Base-by-base conservation (phyloP, 2,113 vertebrate species). In the Erythrolamprus reginae region DNA sequence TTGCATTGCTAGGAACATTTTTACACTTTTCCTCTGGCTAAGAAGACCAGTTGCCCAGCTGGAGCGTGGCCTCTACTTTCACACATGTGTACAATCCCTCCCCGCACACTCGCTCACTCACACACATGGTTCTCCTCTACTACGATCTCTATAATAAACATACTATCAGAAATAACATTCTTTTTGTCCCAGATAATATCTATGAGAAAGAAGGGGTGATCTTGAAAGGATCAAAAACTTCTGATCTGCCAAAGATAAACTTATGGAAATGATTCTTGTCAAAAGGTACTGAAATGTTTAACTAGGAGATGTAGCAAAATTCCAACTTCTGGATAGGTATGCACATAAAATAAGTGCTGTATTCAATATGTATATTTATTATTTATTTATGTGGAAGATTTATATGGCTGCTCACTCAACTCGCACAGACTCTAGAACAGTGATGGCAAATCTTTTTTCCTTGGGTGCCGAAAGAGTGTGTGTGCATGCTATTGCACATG, bases 1-100 rank as follows among this genome's bases (percentile, higher is more conserved):
- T 93, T 94, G 91, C 94, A 93, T 88, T 93, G 93, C 95, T 96
- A 94, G 94, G 45, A 92, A 94, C 94, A 93, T 95, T 96, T 88
- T 95, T 93, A 94, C 94, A 96, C 93, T 84, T 94, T 92, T 92
- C n/a, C 51, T 77, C 90, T 93, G 93, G 92, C 90, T 90, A 93
- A 89, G 92, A 94, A 92, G 92, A 93, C 95, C 92, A 93, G 93
- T 95, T 95, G 94, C 94, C 93, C 94, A 88, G 93, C 89, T 84
- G 95, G 95, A 95, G 93, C 91, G 87, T 93, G 89, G 92, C 94
- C 95, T 94, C 94, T 90, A 94, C 89, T 93, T 94, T 89, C 23
- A 38, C 26, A 61, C 55, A 88, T 45, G 70, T 3, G 33, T 38
- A 3, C 17, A 77, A 65, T 12, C 82, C 8, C 19, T 5, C 26